phyloP scores from a whole-genome alignment of 2,888 invertebrate species.

The Empis stercorea region DNA sequence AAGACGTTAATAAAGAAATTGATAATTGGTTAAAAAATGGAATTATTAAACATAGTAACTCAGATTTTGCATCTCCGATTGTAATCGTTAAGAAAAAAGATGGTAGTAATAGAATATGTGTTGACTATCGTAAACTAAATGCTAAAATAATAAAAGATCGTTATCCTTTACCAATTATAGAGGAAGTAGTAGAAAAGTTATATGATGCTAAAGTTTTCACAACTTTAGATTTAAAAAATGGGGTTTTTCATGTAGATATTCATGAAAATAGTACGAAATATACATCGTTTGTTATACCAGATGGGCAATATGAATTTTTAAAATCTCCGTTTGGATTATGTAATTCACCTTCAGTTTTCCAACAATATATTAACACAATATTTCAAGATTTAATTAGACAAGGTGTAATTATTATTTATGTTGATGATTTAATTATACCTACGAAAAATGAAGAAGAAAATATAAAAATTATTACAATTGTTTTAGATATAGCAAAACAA shows the following conservation, averaged over 20 bases:
- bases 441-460: constrained; percentile 7
- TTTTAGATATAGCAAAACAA: constrained; percentile 1
- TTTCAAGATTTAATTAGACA: constrained; percentile 12
- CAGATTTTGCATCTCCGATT: constrained; percentile 19
- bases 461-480: too few relatives aligned
- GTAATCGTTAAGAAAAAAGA: constrained; percentile 18
- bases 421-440: constrained; percentile 21
- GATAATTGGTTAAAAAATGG: too few relatives aligned
- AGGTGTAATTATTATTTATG: too few relatives aligned
- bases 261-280: constrained; percentile 16
- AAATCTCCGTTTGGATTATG: constrained; percentile 28
- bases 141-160: constrained; percentile 16
- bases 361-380: constrained; percentile 16
- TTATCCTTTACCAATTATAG: constrained; percentile 19
- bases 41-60: constrained; percentile 12
- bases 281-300: constrained; percentile 24
- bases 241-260: constrained; percentile 26
- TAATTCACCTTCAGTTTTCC: constrained; percentile 21
- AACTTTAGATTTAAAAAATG: constrained; percentile 22
- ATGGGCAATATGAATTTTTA: constrained; percentile 21
- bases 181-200: constrained; percentile 21
- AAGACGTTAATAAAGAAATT: too few relatives aligned
- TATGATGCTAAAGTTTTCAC: constrained; percentile 20
- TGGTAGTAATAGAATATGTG: constrained; percentile 15
- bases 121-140: constrained; percentile 16